Conservation (phyloP, 2,113 vertebrate species). For the Trogon melanurus region DNA sequence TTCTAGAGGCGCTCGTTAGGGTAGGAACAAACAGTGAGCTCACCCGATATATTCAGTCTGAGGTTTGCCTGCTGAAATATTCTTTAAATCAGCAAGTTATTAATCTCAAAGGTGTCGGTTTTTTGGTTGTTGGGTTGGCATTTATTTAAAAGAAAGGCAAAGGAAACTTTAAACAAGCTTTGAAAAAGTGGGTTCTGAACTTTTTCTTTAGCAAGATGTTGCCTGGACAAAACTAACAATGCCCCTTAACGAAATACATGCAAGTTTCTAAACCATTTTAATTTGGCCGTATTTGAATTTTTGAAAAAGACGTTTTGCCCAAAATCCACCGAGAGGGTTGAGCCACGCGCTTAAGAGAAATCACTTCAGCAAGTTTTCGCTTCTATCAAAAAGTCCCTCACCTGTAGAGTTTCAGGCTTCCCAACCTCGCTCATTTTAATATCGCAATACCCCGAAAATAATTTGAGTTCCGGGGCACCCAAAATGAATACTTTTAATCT, state of each 20-base stretch:
- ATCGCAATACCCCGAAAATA: not conserved
- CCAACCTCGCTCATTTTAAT: accelerated
- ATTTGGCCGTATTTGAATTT: not conserved
- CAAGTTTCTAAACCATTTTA: accelerated
- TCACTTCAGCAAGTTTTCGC: not conserved
- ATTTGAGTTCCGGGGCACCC: not conserved
- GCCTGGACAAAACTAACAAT: not conserved
- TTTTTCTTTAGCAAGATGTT: not conserved
- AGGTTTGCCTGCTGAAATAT: not conserved
- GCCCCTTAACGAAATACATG: accelerated
- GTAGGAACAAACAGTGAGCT: not conserved
- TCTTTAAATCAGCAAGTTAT: not conserved
- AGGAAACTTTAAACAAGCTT: too few relatives aligned
- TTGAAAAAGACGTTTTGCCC: not conserved
- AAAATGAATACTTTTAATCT: not conserved
- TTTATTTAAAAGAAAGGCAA: too few relatives aligned
- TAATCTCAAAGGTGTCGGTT: not conserved
- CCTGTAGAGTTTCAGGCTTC: not conserved
- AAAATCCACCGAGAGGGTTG: accelerated
- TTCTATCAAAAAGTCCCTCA: accelerated
- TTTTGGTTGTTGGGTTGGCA: not conserved
- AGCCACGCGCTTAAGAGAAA: not conserved
- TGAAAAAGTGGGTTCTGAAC: too few relatives aligned
- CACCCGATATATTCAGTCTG: not conserved
- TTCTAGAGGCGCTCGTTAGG: not conserved